Conservation (phyloP, 2,888 invertebrate genomes). For the Bombyx huttoni region DNA sequence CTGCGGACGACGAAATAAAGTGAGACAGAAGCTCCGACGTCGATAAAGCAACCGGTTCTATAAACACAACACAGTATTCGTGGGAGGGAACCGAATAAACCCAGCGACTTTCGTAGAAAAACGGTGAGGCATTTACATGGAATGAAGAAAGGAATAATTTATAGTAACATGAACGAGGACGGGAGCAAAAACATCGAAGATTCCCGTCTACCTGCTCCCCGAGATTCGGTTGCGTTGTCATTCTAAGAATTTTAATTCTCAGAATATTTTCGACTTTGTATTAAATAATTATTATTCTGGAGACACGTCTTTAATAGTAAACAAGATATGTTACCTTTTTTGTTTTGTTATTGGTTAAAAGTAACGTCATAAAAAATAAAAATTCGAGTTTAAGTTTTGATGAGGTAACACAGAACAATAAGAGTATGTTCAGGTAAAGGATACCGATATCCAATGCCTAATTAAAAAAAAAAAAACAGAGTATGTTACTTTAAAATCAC, state of each 20-base stretch:
- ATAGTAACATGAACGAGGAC: not conserved
- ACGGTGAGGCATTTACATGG: constrained; percentile 25
- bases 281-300: too few species aligned
- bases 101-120: constrained; percentile 15
- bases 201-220: not conserved
- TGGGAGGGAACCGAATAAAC: constrained; percentile 39
- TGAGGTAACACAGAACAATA: too few species aligned
- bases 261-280: not conserved
- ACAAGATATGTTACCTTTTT: too few species aligned
- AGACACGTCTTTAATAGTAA: too few species aligned
- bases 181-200: not conserved
- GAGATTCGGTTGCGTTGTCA: not conserved
- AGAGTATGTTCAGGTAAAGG: too few species aligned
- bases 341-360: too few species aligned
- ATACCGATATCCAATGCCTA: too few species aligned
- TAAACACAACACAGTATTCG: constrained; percentile 29
- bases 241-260: not conserved
- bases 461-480: too few species aligned
- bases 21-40: constrained; percentile 34
- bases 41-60: constrained; percentile 36
- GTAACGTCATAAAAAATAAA: too few species aligned
- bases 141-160: constrained; percentile 13
- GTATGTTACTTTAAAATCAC: not conserved
- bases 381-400: too few species aligned
- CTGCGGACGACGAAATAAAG: constrained; percentile 50